phyloP scores from a whole-genome alignment of 2,797 vertebrate species.

The Crocidura indochinensis region DNA sequence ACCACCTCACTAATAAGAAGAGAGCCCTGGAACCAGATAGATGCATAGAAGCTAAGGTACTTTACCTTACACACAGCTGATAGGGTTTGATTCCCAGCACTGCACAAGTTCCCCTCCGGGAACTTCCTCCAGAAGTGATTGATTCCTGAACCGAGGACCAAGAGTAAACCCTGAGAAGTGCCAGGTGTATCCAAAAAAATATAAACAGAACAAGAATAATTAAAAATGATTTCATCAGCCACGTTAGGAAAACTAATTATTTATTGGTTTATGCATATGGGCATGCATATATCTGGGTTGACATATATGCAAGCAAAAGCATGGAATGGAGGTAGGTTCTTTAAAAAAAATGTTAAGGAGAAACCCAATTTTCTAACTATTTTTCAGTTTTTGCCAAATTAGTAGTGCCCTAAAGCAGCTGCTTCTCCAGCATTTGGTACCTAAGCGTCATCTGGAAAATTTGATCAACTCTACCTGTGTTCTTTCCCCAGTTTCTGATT shows the following conservation, averaged over 20 bases:
- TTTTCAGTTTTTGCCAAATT: not conserved
- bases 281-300: not conserved
- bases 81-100: no score
- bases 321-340: conserved; percentile 2
- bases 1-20: not conserved
- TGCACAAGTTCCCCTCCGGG: no score
- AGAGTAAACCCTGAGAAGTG: not conserved
- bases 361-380: conserved; percentile 3
- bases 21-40: not conserved
- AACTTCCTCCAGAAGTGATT: no score
- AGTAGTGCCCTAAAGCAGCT: not conserved
- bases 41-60: no score
- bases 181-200: not conserved
- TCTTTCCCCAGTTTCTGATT: not conserved
- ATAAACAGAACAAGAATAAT: not conserved
- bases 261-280: not conserved
- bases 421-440: not conserved
- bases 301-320: not conserved
- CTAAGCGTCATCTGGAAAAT: not conserved
- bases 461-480: not conserved
- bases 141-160: not conserved
- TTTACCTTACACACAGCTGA: no score
- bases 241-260: not conserved
- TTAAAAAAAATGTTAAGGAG: not conserved
- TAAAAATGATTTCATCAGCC: conserved; percentile 19